These are phyloP conservation scores for Shinisaurus crocodilurus DNA, from an alignment of 2,113 vertebrate genomes.

Conservation along the genomic window DNA sequence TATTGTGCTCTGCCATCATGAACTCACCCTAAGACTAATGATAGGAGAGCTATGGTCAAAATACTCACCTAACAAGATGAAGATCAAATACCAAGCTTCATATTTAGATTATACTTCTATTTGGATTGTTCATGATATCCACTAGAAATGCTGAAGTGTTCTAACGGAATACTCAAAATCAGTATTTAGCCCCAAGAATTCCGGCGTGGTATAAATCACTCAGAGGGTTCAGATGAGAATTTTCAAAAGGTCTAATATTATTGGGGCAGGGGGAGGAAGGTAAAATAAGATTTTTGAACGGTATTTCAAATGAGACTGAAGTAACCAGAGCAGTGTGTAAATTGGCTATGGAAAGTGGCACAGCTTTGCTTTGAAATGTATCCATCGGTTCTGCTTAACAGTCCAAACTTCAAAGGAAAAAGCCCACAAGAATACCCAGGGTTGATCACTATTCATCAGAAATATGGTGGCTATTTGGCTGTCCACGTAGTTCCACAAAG, in stretches of 20 bases:
- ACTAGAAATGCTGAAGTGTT: not conserved
- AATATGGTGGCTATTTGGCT: not conserved
- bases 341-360: not conserved
- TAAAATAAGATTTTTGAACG: not conserved
- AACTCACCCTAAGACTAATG: not conserved
- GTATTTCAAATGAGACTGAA: not conserved
- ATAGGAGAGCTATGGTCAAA: not conserved
- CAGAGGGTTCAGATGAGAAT: not conserved
- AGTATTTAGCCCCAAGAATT: not conserved
- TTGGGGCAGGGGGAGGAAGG: not conserved
- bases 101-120: not conserved
- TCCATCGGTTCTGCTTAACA: conserved; percentile 12
- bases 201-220: not conserved
- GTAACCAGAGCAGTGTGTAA: not conserved
- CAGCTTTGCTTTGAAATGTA: conserved; percentile 9
- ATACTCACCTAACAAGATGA: not conserved
- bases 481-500: not conserved
- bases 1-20: too few species aligned
- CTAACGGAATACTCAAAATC: not conserved
- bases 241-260: conserved; percentile 8
- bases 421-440: not conserved
- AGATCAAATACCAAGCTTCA: not conserved
- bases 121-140: not conserved
- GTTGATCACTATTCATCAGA: not conserved
- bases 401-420: conserved; percentile 28